Evolutionary conservation across 2,113 vertebrate species (phyloP).

Genomic region (Phoenicopterus ruber): DNA sequence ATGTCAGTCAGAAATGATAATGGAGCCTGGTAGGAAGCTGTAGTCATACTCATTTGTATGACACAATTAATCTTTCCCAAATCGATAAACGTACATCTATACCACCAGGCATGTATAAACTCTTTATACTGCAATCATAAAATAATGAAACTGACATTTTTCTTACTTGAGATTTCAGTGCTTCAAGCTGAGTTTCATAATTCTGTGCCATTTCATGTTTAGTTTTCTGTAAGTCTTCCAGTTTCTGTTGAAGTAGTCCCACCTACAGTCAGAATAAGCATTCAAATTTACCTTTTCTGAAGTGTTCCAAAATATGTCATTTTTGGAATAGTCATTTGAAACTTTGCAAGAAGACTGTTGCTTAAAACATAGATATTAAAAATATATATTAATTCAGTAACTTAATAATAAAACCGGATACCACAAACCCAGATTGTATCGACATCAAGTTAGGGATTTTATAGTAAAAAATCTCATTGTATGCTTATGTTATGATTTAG

Average conservation of each 20-base stretch:
- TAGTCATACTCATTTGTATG: background rate
- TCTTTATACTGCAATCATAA: background rate
- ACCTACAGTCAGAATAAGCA: constrained; percentile 70
- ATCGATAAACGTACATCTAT: background rate
- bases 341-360: background rate
- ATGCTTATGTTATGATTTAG: background rate
- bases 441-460: background rate
- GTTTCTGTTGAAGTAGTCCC: constrained; percentile 70
- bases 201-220: constrained; percentile 70
- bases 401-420: constrained; percentile 4
- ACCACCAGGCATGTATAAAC: background rate
- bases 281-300: constrained; percentile 13
- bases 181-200: constrained; percentile 74
- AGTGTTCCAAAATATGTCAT: background rate
- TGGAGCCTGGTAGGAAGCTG: background rate
- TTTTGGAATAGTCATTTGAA: background rate
- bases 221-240: constrained; percentile 75
- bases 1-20: background rate
- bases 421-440: background rate
- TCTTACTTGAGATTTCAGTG: constrained; percentile 76
- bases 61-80: background rate
- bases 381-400: background rate
- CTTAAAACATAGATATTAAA: background rate
- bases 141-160: constrained; percentile 3
- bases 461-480: background rate